phyloP scores from a whole-genome alignment of 2,113 vertebrate species.

The Coregonus clupeaformis region DNA sequence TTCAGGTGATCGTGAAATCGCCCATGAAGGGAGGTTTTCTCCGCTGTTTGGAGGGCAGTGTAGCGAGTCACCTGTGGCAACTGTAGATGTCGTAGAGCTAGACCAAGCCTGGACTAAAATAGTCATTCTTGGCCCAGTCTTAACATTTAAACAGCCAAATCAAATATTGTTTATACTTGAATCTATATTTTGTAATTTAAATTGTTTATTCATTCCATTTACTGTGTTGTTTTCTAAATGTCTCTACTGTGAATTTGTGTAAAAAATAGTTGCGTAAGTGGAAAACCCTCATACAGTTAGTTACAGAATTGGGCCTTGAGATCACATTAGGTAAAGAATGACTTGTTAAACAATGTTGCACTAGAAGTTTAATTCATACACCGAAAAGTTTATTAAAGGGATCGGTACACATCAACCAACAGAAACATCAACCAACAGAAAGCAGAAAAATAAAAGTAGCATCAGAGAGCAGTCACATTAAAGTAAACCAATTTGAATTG shows the following conservation, averaged over 20 bases:
- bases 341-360: neutral
- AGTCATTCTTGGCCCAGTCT: no score
- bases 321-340: neutral
- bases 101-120: no score
- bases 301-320: neutral
- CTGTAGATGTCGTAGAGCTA: no score
- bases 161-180: no score
- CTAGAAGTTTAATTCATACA: conserved; percentile 16
- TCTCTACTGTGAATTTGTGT: neutral
- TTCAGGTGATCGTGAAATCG: no score
- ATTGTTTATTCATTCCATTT: neutral
- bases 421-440: conserved; percentile 25
- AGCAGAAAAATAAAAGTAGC: conserved; percentile 15
- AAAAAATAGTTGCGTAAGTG: neutral
- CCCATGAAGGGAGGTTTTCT: no score
- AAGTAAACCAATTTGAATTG: neutral
- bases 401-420: conserved; percentile 39
- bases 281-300: neutral
- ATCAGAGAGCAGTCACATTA: conserved; percentile 1
- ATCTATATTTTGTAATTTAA: neutral
- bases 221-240: neutral
- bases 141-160: no score
- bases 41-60: no score
- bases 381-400: conserved; percentile 60
- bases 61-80: no score